Percentiles rank a stretch among this genome's conserved stretches.
phyloP scores from a whole-genome alignment of 1,140 invertebrate genomes.

The Galleria mellonella region DNA sequence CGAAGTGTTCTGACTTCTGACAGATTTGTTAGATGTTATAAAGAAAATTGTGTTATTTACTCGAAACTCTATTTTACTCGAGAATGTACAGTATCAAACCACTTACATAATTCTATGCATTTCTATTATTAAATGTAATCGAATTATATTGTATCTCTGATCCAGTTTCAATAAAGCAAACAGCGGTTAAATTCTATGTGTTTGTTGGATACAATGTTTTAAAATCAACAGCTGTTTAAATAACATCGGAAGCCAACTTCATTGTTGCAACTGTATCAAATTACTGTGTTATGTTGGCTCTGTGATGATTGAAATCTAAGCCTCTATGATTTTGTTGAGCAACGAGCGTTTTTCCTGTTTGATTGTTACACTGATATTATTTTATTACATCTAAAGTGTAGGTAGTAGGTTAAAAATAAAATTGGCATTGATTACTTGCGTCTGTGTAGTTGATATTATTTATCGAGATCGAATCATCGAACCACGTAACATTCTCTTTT shows the following conservation, averaged over 20 bases:
- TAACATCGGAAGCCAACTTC: slow-evolving; percentile 36
- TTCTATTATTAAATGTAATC: too few relatives aligned
- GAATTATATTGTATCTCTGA: too few relatives aligned
- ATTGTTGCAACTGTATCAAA: slow-evolving; percentile 42
- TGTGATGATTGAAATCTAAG: slow-evolving; percentile 43
- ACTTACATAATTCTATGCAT: too few relatives aligned
- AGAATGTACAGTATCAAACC: too few relatives aligned
- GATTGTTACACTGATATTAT: slow-evolving; percentile 23
- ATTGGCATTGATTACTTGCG: too few relatives aligned
- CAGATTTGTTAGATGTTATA: slow-evolving; percentile 4
- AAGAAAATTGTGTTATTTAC: neutral
- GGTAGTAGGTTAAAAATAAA: neutral
- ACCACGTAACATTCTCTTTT: too few relatives aligned
- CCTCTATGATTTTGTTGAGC: slow-evolving; percentile 21
- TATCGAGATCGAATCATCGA: neutral
- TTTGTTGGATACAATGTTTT: slow-evolving; percentile 14
- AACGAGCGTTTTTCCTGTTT: slow-evolving; percentile 31
- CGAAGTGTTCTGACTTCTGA: slow-evolving; percentile 1
- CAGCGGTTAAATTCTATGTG: neutral
- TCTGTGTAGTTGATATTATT: too few relatives aligned
- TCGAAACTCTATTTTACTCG: neutral
- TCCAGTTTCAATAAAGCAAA: neutral
- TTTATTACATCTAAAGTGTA: slow-evolving; percentile 25
- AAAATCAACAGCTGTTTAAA: slow-evolving; percentile 28
- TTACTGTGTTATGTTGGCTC: slow-evolving; percentile 27